phyloP scores from a whole-genome alignment of 2,113 vertebrate species.

The Kryptolebias marmoratus region DNA sequence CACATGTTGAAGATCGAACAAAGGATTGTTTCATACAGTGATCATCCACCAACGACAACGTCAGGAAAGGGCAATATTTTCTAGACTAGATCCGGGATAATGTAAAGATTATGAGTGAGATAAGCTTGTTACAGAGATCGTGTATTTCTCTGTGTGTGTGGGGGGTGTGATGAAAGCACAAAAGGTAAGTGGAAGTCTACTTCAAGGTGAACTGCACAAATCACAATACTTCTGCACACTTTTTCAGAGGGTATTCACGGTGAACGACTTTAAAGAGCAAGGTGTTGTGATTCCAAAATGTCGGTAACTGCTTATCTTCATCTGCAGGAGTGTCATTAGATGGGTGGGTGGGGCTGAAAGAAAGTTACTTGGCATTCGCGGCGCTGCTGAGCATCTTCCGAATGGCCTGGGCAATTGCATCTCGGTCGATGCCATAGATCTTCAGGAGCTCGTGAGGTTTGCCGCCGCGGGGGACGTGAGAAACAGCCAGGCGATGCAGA shows the following conservation, averaged over 20 bases:
- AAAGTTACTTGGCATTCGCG: slow-evolving; percentile 84
- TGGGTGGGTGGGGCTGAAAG: slow-evolving; percentile 37
- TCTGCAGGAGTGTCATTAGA: slow-evolving; percentile 34
- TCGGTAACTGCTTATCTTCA: slow-evolving; percentile 40
- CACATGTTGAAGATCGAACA: slow-evolving; percentile 37
- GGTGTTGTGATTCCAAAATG: slow-evolving; percentile 59
- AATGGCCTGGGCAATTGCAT: slow-evolving; percentile 87
- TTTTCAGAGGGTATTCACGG: slow-evolving; percentile 57
- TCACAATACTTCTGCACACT: slow-evolving; percentile 70
- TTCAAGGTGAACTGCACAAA: slow-evolving; percentile 70
- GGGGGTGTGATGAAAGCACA: slow-evolving; percentile 41
- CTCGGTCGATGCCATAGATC: slow-evolving; percentile 92
- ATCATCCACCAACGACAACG: slow-evolving; percentile 23
- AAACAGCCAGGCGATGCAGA: slow-evolving; percentile 86
- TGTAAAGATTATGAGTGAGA: slow-evolving; percentile 17
- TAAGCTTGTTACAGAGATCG: slow-evolving; percentile 19
- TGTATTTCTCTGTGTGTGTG: slow-evolving; percentile 28
- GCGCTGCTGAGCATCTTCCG: slow-evolving; percentile 85
- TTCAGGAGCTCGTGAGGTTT: slow-evolving; percentile 90
- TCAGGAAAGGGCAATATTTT: slow-evolving; percentile 22
- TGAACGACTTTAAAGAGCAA: slow-evolving; percentile 57
- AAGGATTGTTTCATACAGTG: slow-evolving; percentile 29
- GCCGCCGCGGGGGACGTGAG: slow-evolving; percentile 87
- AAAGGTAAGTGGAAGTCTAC: slow-evolving; percentile 60
- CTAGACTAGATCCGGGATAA: slow-evolving; percentile 18